Base-by-base conservation (phyloP, 1,140 invertebrate genomes). In the Cydia amplana region DNA sequence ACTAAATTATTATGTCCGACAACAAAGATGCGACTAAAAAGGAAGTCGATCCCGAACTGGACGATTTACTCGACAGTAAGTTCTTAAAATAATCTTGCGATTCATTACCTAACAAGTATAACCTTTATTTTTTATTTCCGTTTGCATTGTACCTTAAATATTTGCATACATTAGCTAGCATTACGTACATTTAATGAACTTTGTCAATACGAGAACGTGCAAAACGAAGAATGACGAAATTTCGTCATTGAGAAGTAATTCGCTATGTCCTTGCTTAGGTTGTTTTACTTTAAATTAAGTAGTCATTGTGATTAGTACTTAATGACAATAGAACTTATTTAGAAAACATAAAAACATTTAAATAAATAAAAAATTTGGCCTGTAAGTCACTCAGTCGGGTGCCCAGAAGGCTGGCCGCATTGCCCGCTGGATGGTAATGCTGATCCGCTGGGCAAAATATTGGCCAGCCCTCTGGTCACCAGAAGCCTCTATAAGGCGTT, bases 61-160 rank as follows among this genome's bases (percentile, higher is more conserved):
- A 92, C 70, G 91, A 93, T 78, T 85, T 93, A 79, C 81, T 93
- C 77, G 86, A 92, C 79, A 92, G 91, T 93, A 81, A 86, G 90
- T 86, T 73, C 32, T 46, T 20, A 60, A 75, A 74, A 72, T 80
- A 76, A 81, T 82, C 81, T 80, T 82, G 20, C 0, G 63, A 64
- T 67, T 23, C 77, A 75, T 72, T 70, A 76, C 72, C 25, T 46
- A 65, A 43, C 43, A 64, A 28, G 55, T 23, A 20, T 65, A 43
- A 63, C 49, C 23, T 73, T 64, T 49, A n/a, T 65, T 16, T 88
- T 87, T 86, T 85, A 87, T 85, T 87, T 87, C 74, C 80, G 63
- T 65, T 79, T 82, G 78, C 79, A 55, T 74, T 75, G 36, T 65
- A 23, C 9, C 60, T 77, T 74, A 74, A 74, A 77, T 28, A n/a